A percentile compares a stretch with the other conserved stretches of the same genome.
Evolutionary conservation across 2,113 vertebrate species (phyloP).

Genomic region (Ranitomeya imitator): DNA sequence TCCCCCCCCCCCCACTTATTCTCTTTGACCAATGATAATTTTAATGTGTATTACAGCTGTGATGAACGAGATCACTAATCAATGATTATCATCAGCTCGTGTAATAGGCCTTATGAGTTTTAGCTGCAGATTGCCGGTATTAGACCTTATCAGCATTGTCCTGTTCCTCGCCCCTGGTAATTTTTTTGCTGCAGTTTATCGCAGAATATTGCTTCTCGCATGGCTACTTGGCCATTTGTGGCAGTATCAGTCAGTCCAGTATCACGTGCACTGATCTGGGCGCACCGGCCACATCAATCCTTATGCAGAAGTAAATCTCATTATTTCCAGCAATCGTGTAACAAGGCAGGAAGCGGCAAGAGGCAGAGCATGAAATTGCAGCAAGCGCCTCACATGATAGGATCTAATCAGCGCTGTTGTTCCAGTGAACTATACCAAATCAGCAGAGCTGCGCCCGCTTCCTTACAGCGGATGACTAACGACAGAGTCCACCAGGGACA

Average conservation of each 20-base stretch:
- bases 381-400: slow-evolving; percentile 17
- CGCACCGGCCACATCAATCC: background rate
- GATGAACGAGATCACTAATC: no score
- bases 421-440: background rate
- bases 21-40: no score
- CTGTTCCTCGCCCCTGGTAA: background rate
- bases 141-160: no score
- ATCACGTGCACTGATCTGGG: background rate
- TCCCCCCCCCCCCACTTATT: no score
- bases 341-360: background rate
- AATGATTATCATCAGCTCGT: no score
- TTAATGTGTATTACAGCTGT: no score
- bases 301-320: background rate
- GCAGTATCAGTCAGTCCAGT: background rate
- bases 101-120: no score
- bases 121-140: no score
- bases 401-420: background rate
- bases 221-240: background rate
- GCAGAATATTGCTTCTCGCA: background rate
- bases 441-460: background rate
- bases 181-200: background rate
- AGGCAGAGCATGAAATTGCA: background rate
- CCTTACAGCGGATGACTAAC: background rate
- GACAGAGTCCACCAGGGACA: background rate
- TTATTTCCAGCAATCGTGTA: slow-evolving; percentile 14